A percentile compares a stretch with the other conserved stretches of the same genome.
These are phyloP conservation scores for Pomatostomus ruficeps DNA, from an alignment of 2,113 vertebrate genomes.

Conservation along the genomic window DNA sequence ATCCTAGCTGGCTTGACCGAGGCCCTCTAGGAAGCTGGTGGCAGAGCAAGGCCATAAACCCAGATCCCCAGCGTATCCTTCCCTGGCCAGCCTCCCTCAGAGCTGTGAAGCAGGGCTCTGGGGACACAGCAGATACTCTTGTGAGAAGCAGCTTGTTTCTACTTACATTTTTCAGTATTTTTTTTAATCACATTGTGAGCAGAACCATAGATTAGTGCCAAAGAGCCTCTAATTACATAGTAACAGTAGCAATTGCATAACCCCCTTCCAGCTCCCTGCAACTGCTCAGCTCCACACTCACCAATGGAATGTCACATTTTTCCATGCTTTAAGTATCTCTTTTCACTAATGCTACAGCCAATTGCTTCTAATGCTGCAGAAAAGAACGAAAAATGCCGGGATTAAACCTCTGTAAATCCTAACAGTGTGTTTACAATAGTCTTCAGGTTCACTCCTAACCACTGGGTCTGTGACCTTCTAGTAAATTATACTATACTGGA, in stretches of 20 bases:
- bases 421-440: conserved; percentile 34
- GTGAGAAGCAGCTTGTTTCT: conserved; percentile 1
- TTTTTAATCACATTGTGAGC: conserved; percentile 17
- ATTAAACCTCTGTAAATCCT: conserved; percentile 36
- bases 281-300: neutral
- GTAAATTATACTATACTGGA: conserved; percentile 51
- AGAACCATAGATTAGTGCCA: conserved; percentile 2
- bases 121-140: neutral
- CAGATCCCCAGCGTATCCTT: neutral
- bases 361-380: conserved; percentile 30
- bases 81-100: neutral
- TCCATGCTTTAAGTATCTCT: conserved; percentile 46
- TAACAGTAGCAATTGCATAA: conserved; percentile 45
- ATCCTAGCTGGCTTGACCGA: neutral
- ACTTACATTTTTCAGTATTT: neutral
- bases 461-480: conserved; percentile 54
- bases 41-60: neutral
- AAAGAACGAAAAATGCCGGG: neutral
- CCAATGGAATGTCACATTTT: conserved; percentile 14
- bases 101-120: neutral
- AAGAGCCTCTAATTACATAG: conserved; percentile 55
- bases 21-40: neutral
- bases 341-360: conserved; percentile 18
- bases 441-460: conserved; percentile 43
- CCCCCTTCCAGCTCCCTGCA: neutral